Evolutionary conservation across 2,888 invertebrate species (phyloP).

Genomic region (Neoaliturus tenellus): DNA sequence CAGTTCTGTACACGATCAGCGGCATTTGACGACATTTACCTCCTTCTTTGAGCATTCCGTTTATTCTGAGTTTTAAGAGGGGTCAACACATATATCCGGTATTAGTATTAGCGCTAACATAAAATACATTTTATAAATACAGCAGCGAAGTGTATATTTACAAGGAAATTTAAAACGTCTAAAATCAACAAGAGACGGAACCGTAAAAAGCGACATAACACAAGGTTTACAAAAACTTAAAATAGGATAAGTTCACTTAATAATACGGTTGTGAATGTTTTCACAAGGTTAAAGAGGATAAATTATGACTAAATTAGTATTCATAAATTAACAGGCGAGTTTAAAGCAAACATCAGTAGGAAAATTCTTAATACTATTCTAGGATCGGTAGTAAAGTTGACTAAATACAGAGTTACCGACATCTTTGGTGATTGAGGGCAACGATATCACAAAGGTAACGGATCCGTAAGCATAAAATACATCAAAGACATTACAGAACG

Average conservation of each 20-base stretch:
- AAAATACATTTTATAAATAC: slow-evolving; percentile 47
- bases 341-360: slow-evolving; percentile 52
- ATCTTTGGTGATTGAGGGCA: neutral
- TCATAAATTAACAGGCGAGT: slow-evolving; percentile 41
- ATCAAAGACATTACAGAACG: too few relatives aligned
- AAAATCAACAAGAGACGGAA: slow-evolving; percentile 17
- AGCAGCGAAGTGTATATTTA: slow-evolving; percentile 21
- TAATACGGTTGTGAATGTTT: slow-evolving; percentile 1
- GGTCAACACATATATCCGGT: slow-evolving; percentile 35
- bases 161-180: slow-evolving; percentile 24
- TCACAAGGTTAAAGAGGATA: slow-evolving; percentile 16
- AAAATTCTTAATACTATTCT: slow-evolving; percentile 54
- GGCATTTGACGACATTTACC: neutral
- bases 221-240: slow-evolving; percentile 47
- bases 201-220: slow-evolving; percentile 39
- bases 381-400: slow-evolving; percentile 54
- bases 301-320: slow-evolving; percentile 53
- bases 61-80: slow-evolving; percentile 19
- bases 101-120: slow-evolving; percentile 44
- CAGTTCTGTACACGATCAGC: neutral
- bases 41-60: slow-evolving; percentile 38
- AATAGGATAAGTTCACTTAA: slow-evolving; percentile 37
- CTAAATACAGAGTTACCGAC: slow-evolving; percentile 29
- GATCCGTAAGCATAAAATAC: too few relatives aligned
- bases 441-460: too few relatives aligned